Evolutionary conservation across 2,797 vertebrate species (phyloP), one percentile per base, ranked within the genome.

Genomic region (Eulemur mongoz): DNA sequence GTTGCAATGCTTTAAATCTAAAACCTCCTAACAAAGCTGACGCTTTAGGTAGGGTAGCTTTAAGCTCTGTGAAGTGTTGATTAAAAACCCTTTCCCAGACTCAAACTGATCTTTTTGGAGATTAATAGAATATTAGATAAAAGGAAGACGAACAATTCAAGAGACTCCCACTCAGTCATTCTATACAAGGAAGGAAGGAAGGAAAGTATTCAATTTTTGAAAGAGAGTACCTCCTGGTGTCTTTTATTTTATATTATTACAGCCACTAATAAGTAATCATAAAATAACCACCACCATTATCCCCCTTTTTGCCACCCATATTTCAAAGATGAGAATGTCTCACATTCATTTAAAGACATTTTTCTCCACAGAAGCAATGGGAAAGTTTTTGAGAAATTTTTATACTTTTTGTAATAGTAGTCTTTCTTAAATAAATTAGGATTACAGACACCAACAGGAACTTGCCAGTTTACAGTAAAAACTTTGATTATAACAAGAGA

Each of bases 101-200:
- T 97, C 97, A 97, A 97, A 96, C 95, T 94, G 91, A 96, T 95
- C 87, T 97, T 97, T 97, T 96, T 93, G 89, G 96, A 97, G 97
- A 98, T 97, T 96, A 98, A 97, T 94, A 96, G 95, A 97, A 95
- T 96, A 97, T 97, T 95, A 98, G 96, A 93, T 96, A 97, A 97
- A 98, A 97, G 96, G 95, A 97, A 97, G 95, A 97, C 20, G 89
- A 97, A 97, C 95, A 97, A 96, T 97, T 96, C 94, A 96, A 97
- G 94, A 97, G 96, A 95, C 89, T 95, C 95, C 96, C 96, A 91
- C 90, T 97, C 94, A 89, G 93, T 95, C 92, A 95, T 90, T 84
- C 94, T 90, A 81, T 93, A 97, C 85, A 97, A 96, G 96, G 88
- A 94, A 97, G 97, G 72, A 85, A 96, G 93, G 95, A 95, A 90